Percentiles rank a stretch among this genome's conserved stretches.
Evolutionary conservation across 2,797 vertebrate genomes (phyloP).

Genomic region (Ctenopoma kingsleyae): DNA sequence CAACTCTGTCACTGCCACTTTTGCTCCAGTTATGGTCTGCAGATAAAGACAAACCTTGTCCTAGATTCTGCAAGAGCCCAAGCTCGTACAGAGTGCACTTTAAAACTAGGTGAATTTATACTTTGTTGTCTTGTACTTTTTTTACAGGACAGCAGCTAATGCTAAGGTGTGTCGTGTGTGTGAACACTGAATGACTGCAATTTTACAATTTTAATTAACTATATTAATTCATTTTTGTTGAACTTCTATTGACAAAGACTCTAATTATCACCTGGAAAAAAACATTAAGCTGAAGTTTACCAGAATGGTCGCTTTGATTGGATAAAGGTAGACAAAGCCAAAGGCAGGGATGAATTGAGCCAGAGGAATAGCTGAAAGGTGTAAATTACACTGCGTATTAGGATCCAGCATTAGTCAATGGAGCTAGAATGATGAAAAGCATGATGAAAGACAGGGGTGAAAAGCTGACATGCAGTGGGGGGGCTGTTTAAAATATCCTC

Average conservation of each 20-base stretch:
- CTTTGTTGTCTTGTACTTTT: slow-evolving; percentile 25
- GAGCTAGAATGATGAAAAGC: slow-evolving; percentile 79
- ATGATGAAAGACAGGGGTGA: slow-evolving; percentile 82
- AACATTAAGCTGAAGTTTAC: neutral
- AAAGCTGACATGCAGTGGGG: slow-evolving; percentile 76
- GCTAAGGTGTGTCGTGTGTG: neutral
- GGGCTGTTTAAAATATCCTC: slow-evolving; percentile 77
- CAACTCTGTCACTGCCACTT: slow-evolving; percentile 66
- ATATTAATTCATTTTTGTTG: neutral
- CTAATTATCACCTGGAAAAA: neutral
- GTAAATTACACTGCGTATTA: slow-evolving; percentile 65
- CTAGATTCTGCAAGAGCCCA: slow-evolving; percentile 66
- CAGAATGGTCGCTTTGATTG: slow-evolving; percentile 47
- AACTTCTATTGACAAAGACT: neutral
- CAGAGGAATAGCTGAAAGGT: slow-evolving; percentile 61
- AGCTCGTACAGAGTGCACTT: slow-evolving; percentile 61
- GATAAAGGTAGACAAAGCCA: slow-evolving; percentile 49
- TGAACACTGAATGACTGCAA: neutral
- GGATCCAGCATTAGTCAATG: slow-evolving; percentile 65
- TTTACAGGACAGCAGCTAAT: neutral
- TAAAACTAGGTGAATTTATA: slow-evolving; percentile 63
- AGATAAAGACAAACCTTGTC: slow-evolving; percentile 76
- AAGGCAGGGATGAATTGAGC: slow-evolving; percentile 56
- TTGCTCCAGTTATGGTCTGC: slow-evolving; percentile 72
- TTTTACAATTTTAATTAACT: slow-evolving; percentile 15